Evolutionary conservation across 1,140 invertebrate genomes (phyloP).

Genomic region (Doryteuthis pealeii): DNA sequence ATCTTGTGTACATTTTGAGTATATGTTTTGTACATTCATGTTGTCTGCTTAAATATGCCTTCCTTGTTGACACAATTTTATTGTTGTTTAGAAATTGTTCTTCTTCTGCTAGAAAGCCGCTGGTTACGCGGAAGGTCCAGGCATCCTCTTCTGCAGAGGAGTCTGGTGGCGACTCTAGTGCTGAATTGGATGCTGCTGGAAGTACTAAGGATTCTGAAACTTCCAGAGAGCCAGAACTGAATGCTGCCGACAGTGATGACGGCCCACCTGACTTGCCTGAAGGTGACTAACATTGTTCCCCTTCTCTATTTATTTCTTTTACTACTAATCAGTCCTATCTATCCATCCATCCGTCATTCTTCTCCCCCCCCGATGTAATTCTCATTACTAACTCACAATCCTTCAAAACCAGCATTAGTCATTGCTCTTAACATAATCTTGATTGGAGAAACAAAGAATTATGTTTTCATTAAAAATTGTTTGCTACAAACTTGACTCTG

Average conservation of each 20-base stretch:
- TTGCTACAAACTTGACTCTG: no score
- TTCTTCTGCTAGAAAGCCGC: conserved; percentile 15
- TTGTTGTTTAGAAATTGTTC: background rate
- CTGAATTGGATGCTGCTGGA: conserved; percentile 5
- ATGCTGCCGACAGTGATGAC: background rate
- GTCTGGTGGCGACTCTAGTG: background rate
- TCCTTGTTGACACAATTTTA: background rate
- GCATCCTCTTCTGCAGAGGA: background rate
- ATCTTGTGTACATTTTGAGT: no score
- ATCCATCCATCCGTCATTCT: background rate
- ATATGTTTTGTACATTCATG: no score
- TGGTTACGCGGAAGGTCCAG: background rate
- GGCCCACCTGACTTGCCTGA: conserved; percentile 27
- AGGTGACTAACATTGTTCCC: conserved; percentile 17
- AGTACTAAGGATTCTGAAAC: conserved; percentile 16
- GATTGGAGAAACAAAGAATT: no score
- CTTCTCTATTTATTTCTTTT: conserved; percentile 4
- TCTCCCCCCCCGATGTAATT: no score
- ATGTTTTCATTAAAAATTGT: no score
- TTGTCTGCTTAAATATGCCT: no score
- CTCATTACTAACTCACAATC: no score
- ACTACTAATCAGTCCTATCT: background rate
- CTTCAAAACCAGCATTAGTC: background rate
- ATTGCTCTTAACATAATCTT: background rate
- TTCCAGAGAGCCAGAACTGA: conserved; percentile 11